phyloP scores from a whole-genome alignment of 2,888 invertebrate species.

The Sphaeridia pumilis region DNA sequence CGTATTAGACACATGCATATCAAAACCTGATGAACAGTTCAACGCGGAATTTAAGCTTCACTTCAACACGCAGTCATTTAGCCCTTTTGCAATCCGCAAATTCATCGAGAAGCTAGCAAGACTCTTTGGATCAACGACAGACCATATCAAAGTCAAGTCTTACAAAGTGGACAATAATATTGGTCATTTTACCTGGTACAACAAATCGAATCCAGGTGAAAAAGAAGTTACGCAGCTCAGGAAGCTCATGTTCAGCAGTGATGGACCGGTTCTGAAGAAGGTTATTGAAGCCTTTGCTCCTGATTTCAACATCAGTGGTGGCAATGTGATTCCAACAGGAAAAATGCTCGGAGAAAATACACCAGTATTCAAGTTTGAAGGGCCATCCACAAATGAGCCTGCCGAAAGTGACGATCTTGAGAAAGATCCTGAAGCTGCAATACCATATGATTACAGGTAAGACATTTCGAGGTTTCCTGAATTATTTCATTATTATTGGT shows the following conservation, averaged over 20 bases:
- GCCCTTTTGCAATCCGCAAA: conserved; percentile 60
- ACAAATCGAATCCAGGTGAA: conserved; percentile 49
- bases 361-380: conserved; percentile 17
- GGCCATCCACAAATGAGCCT: conserved; percentile 33
- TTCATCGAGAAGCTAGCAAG: conserved; percentile 67
- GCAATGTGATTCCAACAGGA: conserved; percentile 50
- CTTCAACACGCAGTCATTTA: conserved; percentile 53
- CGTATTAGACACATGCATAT: conserved; percentile 49
- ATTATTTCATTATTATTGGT: background rate
- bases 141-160: conserved; percentile 43
- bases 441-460: conserved; percentile 5
- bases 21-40: conserved; percentile 39
- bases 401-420: conserved; percentile 20
- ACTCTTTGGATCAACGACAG: conserved; percentile 62
- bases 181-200: conserved; percentile 46
- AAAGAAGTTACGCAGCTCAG: conserved; percentile 58
- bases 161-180: conserved; percentile 7
- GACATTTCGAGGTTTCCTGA: background rate
- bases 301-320: conserved; percentile 57
- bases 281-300: conserved; percentile 50
- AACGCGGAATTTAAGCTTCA: conserved; percentile 71
- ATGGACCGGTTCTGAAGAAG: conserved; percentile 41
- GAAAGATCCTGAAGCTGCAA: background rate
- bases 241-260: conserved; percentile 56
- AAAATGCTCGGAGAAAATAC: conserved; percentile 23